Evolutionary conservation across 2,888 invertebrate species (phyloP), one percentile per base, ranked within the genome.

Genomic region (Lepidochrysops patricia): DNA sequence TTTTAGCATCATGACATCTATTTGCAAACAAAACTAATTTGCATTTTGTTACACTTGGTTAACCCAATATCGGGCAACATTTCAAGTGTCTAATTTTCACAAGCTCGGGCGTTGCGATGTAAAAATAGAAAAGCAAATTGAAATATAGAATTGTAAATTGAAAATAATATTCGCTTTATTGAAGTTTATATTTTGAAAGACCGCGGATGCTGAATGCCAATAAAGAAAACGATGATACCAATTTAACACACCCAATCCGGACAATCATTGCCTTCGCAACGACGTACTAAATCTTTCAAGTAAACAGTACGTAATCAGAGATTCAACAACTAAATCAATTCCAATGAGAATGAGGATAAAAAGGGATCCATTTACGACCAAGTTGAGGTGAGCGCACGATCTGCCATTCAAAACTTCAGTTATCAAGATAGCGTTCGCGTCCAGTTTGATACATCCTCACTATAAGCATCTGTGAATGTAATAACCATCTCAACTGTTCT

Each of bases 371-470:
- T 75, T 82, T 79, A 79, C 76, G 76, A 73, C 72, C 70, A 73
- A 72, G 65, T 64, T 61, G 78, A 76, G 81, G 82, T 82, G 80
- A 82, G 73, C 73, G 81, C 71, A 76, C 80, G 68, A 74, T 72
- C 73, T 67, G 68, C 71, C 66, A 70, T 71, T 70, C 69, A 71
- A 70, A 68, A 71, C 70, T 84, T 84, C 80, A 80, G 80, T 78
- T 79, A 80, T 79, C 78, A 79, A 79, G 75, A 74, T 80, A 79
- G 77, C 78, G 78, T 81, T 79, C 43, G 4, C 19, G 29, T 29
- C 7, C 5, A 29, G 29, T 15, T 15, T 43, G 15, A 43, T 19
- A 27, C 27, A 5, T 27, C 15, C 26, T 15, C 6, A 0, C n/a
- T n/a, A n/a, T n/a, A n/a, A n/a, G n/a, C n/a, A n/a, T n/a, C n/a